These are phyloP conservation scores for Boulengeromyrus knoepffleri DNA, from an alignment of 2,113 vertebrate species.

Conservation along the genomic window DNA sequence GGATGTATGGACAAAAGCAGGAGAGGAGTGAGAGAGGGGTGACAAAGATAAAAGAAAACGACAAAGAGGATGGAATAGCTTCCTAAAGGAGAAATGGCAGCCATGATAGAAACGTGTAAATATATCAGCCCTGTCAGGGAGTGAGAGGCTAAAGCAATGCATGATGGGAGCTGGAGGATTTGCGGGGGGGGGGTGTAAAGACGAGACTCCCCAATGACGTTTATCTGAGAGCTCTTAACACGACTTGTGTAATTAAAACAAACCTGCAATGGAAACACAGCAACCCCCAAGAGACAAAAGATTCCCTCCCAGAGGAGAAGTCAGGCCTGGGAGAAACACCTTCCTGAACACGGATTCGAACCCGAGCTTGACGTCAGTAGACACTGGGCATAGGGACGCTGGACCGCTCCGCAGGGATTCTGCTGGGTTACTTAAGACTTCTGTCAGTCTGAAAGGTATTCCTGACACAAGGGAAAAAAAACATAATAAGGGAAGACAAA, in stretches of 20 bases:
- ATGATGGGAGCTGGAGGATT: background rate
- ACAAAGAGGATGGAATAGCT: constrained; percentile 7
- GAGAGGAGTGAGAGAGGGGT: background rate
- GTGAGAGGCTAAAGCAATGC: background rate
- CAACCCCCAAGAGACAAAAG: background rate
- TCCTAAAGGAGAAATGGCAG: constrained; percentile 4
- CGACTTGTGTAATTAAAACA: background rate
- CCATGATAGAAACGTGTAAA: background rate
- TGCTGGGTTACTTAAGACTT: background rate
- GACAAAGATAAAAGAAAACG: background rate
- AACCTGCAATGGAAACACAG: background rate
- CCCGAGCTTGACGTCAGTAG: background rate
- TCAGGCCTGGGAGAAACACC: background rate
- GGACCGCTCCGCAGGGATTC: background rate
- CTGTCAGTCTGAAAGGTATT: background rate
- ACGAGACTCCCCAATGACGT: background rate
- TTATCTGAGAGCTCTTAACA: background rate
- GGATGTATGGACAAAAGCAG: background rate
- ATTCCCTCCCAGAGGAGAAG: background rate
- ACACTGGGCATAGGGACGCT: background rate
- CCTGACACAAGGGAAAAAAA: background rate
- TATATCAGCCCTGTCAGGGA: background rate
- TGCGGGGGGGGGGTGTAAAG: background rate
- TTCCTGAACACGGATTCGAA: background rate
- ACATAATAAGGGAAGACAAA: background rate